Evolutionary conservation across 2,888 invertebrate genomes (phyloP), one percentile per base, ranked within the genome.

Genomic region (Prosapia bicincta): DNA sequence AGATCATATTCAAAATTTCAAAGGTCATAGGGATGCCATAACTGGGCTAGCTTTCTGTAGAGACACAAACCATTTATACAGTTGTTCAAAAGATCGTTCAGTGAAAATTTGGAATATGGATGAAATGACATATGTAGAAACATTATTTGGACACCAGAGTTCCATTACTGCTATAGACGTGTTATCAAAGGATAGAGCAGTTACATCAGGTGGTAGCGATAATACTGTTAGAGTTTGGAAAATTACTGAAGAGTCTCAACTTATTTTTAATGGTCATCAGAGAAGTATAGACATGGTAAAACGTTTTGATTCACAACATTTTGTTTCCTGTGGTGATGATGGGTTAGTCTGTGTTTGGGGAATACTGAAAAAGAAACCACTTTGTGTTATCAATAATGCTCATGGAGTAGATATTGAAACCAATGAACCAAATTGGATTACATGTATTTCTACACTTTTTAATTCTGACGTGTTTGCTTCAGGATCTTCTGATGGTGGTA

Each of bases 41-140:
- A 90, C 91, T 0, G 94, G 95, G 13, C 84, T 99, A 72, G 91
- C 91, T 15, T 97, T 99, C 85, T 91, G 96, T 81, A 92, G 90
- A 83, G 92, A 93, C 80, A 92, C 94, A 2, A 95, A 96, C 85
- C 92, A 93, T 72, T 86, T 99, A 77, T 98, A 83, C 92, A 94
- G 81, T 77, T 79, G 80, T 68, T 82, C 82, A 10, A 76, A 81
- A 83, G 95, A 95, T 83, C 88, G 92, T 80, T 90, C 93, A 20
- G 92, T 98, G 0, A 96, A 97, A 88, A 92, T 97, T 76, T 99
- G 99, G 99, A 95, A 95, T 80, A 86, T 98, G 74, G 95, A 96
- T 86, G 98, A 99, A 85, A 94, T 97, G 95, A 92, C 94, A 1
- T 98, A 97, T 85, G 93, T 98, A 10, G 98, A 99, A 86, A 95